Evolutionary conservation across 2,888 invertebrate genomes (phyloP), one percentile per base, ranked within the genome.

Genomic region (Nemotelus pantherinus): DNA sequence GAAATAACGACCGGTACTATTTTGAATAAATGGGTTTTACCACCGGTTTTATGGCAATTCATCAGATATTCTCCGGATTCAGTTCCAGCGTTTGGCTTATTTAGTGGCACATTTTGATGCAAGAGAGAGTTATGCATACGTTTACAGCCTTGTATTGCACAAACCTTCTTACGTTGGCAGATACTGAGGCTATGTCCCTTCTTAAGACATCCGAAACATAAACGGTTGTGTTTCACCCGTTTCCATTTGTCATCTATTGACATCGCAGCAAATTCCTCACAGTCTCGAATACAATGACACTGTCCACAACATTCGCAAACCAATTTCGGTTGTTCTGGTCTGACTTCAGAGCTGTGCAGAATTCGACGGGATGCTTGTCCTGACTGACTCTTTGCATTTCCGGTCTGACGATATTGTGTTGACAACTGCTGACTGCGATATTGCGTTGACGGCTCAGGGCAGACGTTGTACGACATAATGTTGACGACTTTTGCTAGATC

Each of bases 1-100:
- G 39, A 65, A 4, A 80, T 6, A 9, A 72, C 78, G 2, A 79
- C 63, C 0, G 80, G 77, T n/a, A 80, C 2, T 3, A 80, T 57
- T 68, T 78, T 77, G 57, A 79, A 80, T 1, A 78, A 70, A 7
- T 64, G 64, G 6, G 4, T 4, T 7, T 39, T 7, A 4, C 43
- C 43, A n/a, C n/a, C 43, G 5, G 44, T 10, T n/a, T n/a, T n/a
- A 10, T 25, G 60, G 25, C 25, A 58, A 58, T 58, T 58, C 60
- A 58, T 9, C 7, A 64, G 7, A 43, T 64, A 43, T 44, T 64
- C 64, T 7, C 47, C 3, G 47, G 7, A n/a, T 4, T 45, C 3
- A 6, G n/a, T 67, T n/a, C n/a, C n/a, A n/a, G n/a, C n/a, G n/a
- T n/a, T n/a, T n/a, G n/a, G n/a, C n/a, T n/a, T n/a, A n/a, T n/a